A percentile compares a stretch with the other conserved stretches of the same genome.
Conservation (phyloP, 2,888 invertebrate genomes). For the Coecobrya sp. region DNA sequence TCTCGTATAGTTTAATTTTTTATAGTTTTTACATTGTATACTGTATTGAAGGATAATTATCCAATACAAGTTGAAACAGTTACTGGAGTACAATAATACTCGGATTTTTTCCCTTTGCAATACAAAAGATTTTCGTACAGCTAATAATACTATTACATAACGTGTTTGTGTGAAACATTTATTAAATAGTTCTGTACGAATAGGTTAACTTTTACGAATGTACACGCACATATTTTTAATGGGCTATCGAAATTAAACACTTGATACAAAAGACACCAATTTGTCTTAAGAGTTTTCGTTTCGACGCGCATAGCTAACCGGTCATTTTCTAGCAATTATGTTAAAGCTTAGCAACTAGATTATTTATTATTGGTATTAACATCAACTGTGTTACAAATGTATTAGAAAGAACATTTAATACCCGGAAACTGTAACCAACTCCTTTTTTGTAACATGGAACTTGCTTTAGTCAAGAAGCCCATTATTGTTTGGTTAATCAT, state of each 20-base stretch:
- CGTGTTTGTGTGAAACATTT: not conserved
- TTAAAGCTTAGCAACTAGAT: slow-evolving; percentile 65
- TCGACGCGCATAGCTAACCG: slow-evolving; percentile 1
- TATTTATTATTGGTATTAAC: slow-evolving; percentile 9
- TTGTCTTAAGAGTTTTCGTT: not conserved
- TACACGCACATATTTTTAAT: not conserved
- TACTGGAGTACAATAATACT: not conserved
- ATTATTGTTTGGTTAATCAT: slow-evolving; percentile 5
- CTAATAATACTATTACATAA: not conserved
- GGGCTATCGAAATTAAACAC: not conserved
- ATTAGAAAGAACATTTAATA: slow-evolving; percentile 24
- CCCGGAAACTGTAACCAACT: not conserved
- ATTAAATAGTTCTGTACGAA: not conserved
- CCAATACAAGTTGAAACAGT: not conserved
- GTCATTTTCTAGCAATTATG: not conserved
- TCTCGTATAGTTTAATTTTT: slow-evolving; percentile 45
- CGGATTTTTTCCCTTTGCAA: not conserved
- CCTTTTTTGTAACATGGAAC: not conserved
- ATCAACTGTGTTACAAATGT: not conserved
- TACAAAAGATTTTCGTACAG: not conserved
- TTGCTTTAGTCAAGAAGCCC: not conserved
- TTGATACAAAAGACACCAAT: not conserved
- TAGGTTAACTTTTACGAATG: not conserved
- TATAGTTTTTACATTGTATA: slow-evolving; percentile 53
- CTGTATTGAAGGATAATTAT: slow-evolving; percentile 41